A percentile compares a stretch with the other conserved stretches of the same genome.
Evolutionary conservation across 2,888 invertebrate genomes (phyloP).

Genomic region (Pycnomerus fuliginosus): DNA sequence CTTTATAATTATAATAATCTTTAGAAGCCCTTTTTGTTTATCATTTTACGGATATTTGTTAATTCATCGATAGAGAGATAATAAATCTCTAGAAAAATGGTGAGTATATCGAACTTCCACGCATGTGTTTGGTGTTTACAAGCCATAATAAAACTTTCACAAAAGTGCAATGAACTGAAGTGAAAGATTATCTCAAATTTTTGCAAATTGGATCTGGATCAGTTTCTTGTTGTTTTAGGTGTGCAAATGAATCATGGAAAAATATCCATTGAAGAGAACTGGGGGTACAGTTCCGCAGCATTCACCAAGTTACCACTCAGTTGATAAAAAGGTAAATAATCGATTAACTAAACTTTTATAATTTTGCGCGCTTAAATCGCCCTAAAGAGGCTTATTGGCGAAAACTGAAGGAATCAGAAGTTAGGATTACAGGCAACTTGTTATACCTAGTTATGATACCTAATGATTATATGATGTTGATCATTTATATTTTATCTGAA

Average conservation of each 20-base stretch:
- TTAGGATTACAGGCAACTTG: background rate
- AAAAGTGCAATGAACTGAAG: background rate
- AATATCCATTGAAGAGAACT: conserved; percentile 66
- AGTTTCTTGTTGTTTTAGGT: conserved; percentile 32
- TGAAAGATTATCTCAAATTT: background rate
- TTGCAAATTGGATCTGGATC: background rate
- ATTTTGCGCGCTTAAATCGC: background rate
- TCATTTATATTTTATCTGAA: background rate
- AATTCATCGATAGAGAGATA: too few relatives aligned
- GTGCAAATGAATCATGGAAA: conserved; percentile 61
- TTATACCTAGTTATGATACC: background rate
- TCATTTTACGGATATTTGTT: too few relatives aligned
- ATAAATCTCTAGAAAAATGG: too few relatives aligned
- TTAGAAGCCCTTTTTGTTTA: too few relatives aligned
- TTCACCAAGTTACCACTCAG: conserved; percentile 62
- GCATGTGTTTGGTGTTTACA: too few relatives aligned
- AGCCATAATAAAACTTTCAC: too few relatives aligned
- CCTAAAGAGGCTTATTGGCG: background rate
- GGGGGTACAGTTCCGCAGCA: conserved; percentile 55
- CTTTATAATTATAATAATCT: too few relatives aligned
- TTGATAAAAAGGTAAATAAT: conserved; percentile 60
- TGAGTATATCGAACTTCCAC: too few relatives aligned
- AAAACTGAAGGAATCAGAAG: background rate
- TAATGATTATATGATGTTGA: background rate
- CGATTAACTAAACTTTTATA: conserved; percentile 2